Base-by-base conservation (phyloP, 1,140 invertebrate genomes). In the Aphelinus certus region DNA sequence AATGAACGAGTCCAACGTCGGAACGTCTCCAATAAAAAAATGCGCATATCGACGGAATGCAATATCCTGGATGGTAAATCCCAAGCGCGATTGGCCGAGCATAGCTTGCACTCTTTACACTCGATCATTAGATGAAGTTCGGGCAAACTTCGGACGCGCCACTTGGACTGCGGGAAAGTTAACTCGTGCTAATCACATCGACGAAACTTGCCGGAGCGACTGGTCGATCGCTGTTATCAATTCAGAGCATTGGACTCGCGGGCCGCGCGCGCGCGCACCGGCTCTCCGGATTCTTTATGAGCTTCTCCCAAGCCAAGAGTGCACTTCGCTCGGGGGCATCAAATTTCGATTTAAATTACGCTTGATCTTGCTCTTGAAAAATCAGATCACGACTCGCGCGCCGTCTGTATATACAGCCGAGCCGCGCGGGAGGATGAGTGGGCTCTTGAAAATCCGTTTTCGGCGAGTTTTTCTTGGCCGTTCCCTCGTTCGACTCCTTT, bases 301-400 rank as follows among this genome's bases (percentile, higher is more conserved):
- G 26, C 26, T 26, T 26, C 26, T 26, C 26, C 26, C 26, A 26
- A 26, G 26, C 26, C 26, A 26, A 26, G 26, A 26, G 26, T 26
- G 26, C 26, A 26, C 26, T 26, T 26, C 26, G 26, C 26, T 26
- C 26, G 26, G 26, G 26, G 26, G 64, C 2, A 74, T 68, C 66
- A 63, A 74, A 74, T 74, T 74, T 63, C 65, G 53, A 69, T 69
- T 69, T 45, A 63, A 74, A 69, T 69, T 56, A 63, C 64, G 61
- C n/a, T 51, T 69, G 66, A 74, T 74, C 66, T 63, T 1, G 26
- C 60, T 68, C 65, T 74, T 69, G 49, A 69, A 69, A 69, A 74
- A 74, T 67, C 66, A 69, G 66, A 74, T 74, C 73, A 74, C 73
- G 73, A 62, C 49, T 73, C 60, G 3, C 7, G 42, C 60, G 60